A percentile compares a stretch with the other conserved stretches of the same genome.
Evolutionary conservation across 1,140 invertebrate genomes (phyloP).

Genomic region (Temnothorax longispinosus): DNA sequence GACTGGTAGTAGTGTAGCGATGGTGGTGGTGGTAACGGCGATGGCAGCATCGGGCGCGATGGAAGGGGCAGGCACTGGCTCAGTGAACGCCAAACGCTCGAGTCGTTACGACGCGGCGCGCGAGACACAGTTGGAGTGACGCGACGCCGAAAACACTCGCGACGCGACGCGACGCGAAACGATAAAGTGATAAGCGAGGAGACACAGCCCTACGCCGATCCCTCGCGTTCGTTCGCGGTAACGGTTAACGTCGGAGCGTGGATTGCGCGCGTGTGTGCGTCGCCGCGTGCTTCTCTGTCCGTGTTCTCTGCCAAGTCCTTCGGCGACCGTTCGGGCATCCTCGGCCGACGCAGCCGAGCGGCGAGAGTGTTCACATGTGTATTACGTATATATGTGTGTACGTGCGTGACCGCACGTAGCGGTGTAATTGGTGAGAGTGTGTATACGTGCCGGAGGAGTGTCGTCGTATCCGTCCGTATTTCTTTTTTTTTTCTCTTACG

Average conservation of each 20-base stretch:
- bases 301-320: neutral
- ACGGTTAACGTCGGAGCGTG: constrained; percentile 2
- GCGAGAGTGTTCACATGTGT: neutral
- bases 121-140: neutral
- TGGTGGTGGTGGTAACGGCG: constrained; percentile 3
- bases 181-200: neutral
- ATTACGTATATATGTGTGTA: neutral
- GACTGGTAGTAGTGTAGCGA: neutral
- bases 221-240: neutral
- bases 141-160: constrained; percentile 10
- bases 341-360: constrained; percentile 36
- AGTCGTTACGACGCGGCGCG: constrained; percentile 59
- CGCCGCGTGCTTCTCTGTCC: neutral
- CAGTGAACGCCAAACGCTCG: constrained; percentile 76
- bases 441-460: constrained; percentile 8
- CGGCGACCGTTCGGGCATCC: constrained; percentile 15
- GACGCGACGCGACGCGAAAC: too few relatives aligned
- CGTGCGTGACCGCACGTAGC: constrained; percentile 30
- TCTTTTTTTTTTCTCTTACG: neutral
- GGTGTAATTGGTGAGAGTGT: constrained; percentile 19
- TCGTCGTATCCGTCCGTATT: constrained; percentile 26
- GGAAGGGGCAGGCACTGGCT: constrained; percentile 69
- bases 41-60: neutral
- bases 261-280: neutral
- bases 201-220: neutral